Percentiles rank a stretch among this genome's conserved stretches.
These are phyloP conservation scores for Acleris holmiana DNA, from an alignment of 2,888 invertebrate genomes.

Conservation along the genomic window DNA sequence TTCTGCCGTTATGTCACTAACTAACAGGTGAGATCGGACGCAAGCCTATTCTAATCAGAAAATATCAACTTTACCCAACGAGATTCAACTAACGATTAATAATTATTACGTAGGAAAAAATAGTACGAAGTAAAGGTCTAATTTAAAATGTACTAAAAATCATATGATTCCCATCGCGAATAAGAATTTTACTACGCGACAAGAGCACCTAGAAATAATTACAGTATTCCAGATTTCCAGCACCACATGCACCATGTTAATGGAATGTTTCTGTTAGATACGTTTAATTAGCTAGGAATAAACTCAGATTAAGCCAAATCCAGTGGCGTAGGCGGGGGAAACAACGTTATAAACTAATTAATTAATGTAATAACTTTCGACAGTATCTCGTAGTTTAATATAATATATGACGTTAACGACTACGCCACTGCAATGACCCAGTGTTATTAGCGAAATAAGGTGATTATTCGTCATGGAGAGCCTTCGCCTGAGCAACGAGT, in stretches of 20 bases:
- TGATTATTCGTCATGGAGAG: slow-evolving; percentile 63
- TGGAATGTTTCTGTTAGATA: slow-evolving; percentile 17
- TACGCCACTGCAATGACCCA: neutral
- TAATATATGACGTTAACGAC: neutral
- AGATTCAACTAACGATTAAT: slow-evolving; percentile 16
- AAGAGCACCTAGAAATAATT: too few relatives aligned
- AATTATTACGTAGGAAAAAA: neutral
- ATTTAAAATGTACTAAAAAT: neutral
- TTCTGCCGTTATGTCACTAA: neutral
- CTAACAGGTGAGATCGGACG: too few relatives aligned
- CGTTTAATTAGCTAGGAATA: neutral
- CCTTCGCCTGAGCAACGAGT: slow-evolving; percentile 62
- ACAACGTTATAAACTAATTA: too few relatives aligned
- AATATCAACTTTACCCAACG: slow-evolving; percentile 11
- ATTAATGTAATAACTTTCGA: too few relatives aligned
- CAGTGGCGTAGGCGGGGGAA: too few relatives aligned
- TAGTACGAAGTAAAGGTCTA: neutral
- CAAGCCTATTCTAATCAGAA: too few relatives aligned
- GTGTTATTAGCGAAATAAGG: neutral
- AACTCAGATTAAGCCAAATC: too few relatives aligned
- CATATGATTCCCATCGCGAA: neutral
- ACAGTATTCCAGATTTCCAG: neutral
- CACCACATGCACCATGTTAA: slow-evolving; percentile 26
- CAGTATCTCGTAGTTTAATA: too few relatives aligned
- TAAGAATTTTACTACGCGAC: neutral